phyloP scores from a whole-genome alignment of 2,888 invertebrate species.

The Netelia virgata region DNA sequence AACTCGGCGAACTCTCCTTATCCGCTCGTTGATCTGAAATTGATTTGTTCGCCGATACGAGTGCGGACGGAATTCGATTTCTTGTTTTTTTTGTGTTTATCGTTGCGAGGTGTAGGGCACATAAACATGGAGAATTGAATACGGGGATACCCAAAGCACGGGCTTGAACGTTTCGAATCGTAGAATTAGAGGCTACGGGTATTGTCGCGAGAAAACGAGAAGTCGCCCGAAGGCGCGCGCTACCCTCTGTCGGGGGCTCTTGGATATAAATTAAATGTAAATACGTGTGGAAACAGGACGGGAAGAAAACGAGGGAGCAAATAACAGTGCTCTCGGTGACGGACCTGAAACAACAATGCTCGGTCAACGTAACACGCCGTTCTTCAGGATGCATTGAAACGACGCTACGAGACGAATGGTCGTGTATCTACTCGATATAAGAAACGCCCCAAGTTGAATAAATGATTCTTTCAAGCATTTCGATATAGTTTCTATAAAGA shows the following conservation, averaged over 20 bases:
- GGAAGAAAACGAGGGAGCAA: conserved; percentile 74
- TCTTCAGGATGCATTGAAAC: conserved; percentile 65
- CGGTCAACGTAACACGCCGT: conserved; percentile 65
- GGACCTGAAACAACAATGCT: conserved; percentile 76
- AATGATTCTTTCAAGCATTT: conserved; percentile 3
- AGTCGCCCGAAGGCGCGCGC: conserved; percentile 38
- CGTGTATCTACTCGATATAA: conserved; percentile 14
- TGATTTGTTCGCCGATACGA: conserved; percentile 42
- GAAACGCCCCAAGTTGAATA: no score
- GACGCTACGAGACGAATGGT: conserved; percentile 34
- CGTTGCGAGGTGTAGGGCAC: background rate
- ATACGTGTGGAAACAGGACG: conserved; percentile 67
- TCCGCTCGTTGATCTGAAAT: conserved; percentile 29
- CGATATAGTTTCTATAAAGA: no score
- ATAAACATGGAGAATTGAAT: background rate
- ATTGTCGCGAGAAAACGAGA: conserved; percentile 38
- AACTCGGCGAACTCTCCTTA: conserved; percentile 19
- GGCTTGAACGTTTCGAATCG: conserved; percentile 14
- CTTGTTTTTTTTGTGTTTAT: conserved; percentile 1
- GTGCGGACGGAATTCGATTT: background rate
- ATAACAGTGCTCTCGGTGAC: conserved; percentile 69
- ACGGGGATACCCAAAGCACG: background rate
- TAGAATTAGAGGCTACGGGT: conserved; percentile 31
- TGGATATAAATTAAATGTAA: conserved; percentile 77
- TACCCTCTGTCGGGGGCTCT: conserved; percentile 23